Percentiles rank a stretch among this genome's conserved stretches.
Conservation (phyloP, 2,797 vertebrate genomes). For the Rhincodon typus region DNA sequence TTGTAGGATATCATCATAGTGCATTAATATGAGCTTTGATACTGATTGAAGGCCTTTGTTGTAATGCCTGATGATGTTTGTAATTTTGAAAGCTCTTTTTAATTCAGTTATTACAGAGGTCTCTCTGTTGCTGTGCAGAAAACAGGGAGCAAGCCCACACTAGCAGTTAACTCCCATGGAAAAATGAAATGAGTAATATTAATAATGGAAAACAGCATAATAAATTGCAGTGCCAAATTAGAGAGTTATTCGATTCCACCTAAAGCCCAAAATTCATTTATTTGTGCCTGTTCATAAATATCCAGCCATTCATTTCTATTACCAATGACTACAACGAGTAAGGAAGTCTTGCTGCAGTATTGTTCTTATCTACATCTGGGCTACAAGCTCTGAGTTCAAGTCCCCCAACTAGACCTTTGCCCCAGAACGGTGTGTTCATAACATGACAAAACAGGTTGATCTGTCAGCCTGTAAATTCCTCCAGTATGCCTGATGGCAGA, state of each 20-base stretch:
- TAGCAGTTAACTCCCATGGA: background rate
- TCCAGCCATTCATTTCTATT: background rate
- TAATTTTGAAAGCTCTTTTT: conserved; percentile 13
- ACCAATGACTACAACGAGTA: background rate
- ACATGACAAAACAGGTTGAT: no score
- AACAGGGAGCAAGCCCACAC: background rate
- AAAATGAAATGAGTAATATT: background rate
- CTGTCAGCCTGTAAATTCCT: no score
- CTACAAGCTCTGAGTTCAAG: no score
- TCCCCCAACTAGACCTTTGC: no score
- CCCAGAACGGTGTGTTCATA: no score
- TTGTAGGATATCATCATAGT: background rate
- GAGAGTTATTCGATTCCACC: background rate
- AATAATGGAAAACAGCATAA: background rate
- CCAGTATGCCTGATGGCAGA: no score
- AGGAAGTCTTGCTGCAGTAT: no score
- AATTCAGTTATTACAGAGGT: background rate
- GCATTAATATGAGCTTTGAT: background rate
- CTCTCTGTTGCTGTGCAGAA: background rate
- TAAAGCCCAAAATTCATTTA: background rate
- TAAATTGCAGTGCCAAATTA: background rate
- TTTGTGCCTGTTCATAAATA: background rate
- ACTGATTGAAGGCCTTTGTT: background rate
- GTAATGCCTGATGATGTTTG: background rate
- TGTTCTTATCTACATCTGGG: no score